Evolutionary conservation across 2,888 invertebrate genomes (phyloP).

Genomic region (Odontocerum albicorne): DNA sequence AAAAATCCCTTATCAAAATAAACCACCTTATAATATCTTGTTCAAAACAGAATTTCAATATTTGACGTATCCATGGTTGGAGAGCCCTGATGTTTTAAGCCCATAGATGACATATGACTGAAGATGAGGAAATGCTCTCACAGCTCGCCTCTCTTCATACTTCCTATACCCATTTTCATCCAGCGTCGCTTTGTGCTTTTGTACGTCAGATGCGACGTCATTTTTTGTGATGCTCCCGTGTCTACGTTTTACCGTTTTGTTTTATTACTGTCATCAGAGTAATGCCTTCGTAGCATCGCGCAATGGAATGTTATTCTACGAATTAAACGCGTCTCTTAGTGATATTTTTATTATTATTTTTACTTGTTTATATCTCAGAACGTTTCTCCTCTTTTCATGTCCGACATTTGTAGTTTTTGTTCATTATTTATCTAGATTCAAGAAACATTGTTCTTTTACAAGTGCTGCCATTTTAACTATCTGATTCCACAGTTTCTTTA

Average conservation of each 20-base stretch:
- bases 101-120: background rate
- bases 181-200: constrained; percentile 13
- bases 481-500: no score
- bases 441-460: background rate
- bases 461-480: background rate
- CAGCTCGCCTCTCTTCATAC: constrained; percentile 5
- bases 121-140: constrained; percentile 11
- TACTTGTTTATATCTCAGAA: background rate
- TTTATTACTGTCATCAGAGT: constrained; percentile 22
- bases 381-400: background rate
- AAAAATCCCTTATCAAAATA: no score
- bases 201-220: constrained; percentile 17
- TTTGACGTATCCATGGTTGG: no score
- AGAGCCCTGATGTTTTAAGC: no score
- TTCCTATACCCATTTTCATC: constrained; percentile 16
- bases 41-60: no score
- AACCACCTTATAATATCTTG: no score
- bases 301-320: no score
- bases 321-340: no score
- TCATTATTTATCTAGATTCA: background rate
- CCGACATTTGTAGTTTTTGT: background rate
- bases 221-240: constrained; percentile 16
- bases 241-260: constrained; percentile 12
- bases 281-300: constrained; percentile 15
- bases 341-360: no score